These are phyloP conservation scores for Polypterus senegalus DNA, from an alignment of 2,113 vertebrate genomes.

Conservation along the genomic window DNA sequence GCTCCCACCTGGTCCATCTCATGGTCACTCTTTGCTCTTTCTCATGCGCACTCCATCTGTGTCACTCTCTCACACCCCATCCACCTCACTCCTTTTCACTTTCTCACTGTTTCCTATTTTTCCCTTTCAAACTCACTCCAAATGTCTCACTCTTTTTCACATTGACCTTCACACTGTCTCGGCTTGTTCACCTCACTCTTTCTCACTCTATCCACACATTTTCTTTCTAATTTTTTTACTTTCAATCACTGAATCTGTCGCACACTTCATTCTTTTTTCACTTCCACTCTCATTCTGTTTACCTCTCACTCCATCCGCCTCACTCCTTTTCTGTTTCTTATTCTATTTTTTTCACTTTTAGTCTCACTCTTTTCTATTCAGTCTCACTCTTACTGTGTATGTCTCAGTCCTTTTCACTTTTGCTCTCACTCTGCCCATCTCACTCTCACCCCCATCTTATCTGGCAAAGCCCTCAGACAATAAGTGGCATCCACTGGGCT, in stretches of 20 bases:
- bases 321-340: not conserved
- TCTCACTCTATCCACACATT: conserved; percentile 14
- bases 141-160: not conserved
- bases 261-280: conserved; percentile 16
- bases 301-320: not conserved
- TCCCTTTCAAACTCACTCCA: not conserved
- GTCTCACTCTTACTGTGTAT: conserved; percentile 6
- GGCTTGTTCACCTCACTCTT: conserved; percentile 20
- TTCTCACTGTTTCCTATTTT: not conserved
- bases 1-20: too few relatives aligned
- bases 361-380: not conserved
- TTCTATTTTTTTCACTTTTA: conserved; percentile 1
- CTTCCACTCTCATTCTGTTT: conserved; percentile 9
- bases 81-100: not conserved
- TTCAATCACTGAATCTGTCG: conserved; percentile 29
- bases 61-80: too few relatives aligned
- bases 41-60: not conserved
- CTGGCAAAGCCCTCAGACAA: conserved; percentile 7
- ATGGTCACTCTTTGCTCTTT: too few relatives aligned
- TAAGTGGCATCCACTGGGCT: not conserved
- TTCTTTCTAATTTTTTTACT: conserved; percentile 13
- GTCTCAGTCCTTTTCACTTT: conserved; percentile 26
- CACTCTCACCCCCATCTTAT: conserved; percentile 27
- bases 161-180: conserved; percentile 19
- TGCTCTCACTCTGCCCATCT: conserved; percentile 38